These are phyloP conservation scores for Catocala fraxini DNA, from an alignment of 2,888 invertebrate species.

Conservation along the genomic window DNA sequence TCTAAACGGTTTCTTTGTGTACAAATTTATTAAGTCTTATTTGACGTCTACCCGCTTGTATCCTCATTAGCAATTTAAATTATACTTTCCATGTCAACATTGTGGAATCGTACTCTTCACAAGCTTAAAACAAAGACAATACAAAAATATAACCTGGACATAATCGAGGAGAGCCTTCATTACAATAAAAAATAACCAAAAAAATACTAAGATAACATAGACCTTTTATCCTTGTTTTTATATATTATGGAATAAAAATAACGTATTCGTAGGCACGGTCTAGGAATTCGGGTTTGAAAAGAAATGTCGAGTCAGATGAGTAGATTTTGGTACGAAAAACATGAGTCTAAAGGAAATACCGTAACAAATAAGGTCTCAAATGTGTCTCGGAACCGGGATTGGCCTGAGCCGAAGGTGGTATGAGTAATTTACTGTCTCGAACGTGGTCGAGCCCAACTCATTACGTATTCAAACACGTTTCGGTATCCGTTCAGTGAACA, in stretches of 20 bases:
- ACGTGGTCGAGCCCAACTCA: slow-evolving; percentile 9
- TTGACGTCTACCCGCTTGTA: not conserved
- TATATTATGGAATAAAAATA: slow-evolving; percentile 12
- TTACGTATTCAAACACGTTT: slow-evolving; percentile 29
- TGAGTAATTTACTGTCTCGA: not conserved
- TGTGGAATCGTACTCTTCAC: no score
- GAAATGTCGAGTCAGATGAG: slow-evolving; percentile 3
- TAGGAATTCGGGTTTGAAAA: slow-evolving; percentile 2
- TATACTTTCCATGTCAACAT: slow-evolving; percentile 7
- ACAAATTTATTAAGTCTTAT: not conserved
- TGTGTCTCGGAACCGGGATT: slow-evolving; percentile 4
- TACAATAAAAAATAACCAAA: no score
- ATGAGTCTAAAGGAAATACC: slow-evolving; percentile 4
- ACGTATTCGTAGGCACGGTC: not conserved
- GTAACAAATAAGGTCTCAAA: slow-evolving; percentile 13
- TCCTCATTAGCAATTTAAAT: slow-evolving; percentile 14
- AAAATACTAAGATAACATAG: no score
- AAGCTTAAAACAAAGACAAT: no score
- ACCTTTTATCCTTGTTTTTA: not conserved
- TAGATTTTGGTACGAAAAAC: slow-evolving; percentile 15
- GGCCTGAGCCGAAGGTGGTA: slow-evolving; percentile 7
- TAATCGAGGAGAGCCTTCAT: no score
- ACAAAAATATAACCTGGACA: no score
- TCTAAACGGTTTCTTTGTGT: slow-evolving; percentile 1
- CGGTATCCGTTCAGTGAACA: not conserved